phyloP scores from a whole-genome alignment of 2,797 vertebrate genomes.

The Parambassis ranga region DNA sequence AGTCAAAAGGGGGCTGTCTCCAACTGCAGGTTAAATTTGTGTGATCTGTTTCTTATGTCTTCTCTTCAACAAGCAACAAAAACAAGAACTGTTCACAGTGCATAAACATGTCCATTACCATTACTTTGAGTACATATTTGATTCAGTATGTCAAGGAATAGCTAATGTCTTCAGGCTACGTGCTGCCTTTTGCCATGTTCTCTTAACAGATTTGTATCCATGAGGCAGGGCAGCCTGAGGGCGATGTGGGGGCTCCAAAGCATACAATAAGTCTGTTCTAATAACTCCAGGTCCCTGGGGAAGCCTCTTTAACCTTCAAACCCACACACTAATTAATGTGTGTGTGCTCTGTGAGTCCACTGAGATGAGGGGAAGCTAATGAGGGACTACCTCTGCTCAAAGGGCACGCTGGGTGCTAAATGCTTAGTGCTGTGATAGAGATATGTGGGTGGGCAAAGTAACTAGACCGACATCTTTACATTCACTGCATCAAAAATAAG shows the following conservation, averaged over 20 bases:
- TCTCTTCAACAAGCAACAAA: too few relatives aligned
- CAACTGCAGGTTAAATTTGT: too few relatives aligned
- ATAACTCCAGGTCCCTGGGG: constrained; percentile 66
- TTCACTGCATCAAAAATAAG: not conserved
- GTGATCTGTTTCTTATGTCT: too few relatives aligned
- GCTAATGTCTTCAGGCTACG: too few relatives aligned
- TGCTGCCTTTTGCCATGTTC: constrained; percentile 1
- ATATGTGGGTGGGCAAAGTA: constrained; percentile 5
- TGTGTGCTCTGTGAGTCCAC: constrained; percentile 42
- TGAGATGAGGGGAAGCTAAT: constrained; percentile 49
- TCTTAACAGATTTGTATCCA: constrained; percentile 27
- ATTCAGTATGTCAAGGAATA: too few relatives aligned
- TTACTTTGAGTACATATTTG: too few relatives aligned
- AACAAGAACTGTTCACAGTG: too few relatives aligned
- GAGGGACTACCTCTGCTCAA: constrained; percentile 39
- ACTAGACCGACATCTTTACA: not conserved
- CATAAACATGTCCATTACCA: too few relatives aligned
- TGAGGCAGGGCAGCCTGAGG: constrained; percentile 14
- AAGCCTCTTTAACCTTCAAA: constrained; percentile 71
- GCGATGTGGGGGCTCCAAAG: constrained; percentile 12
- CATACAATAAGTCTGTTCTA: constrained; percentile 50
- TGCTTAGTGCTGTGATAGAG: constrained; percentile 13
- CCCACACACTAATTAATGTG: constrained; percentile 50
- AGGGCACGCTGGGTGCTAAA: constrained; percentile 21
- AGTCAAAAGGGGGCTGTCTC: too few relatives aligned